phyloP scores from a whole-genome alignment of 2,113 vertebrate species.

The Terrapene triunguis region DNA sequence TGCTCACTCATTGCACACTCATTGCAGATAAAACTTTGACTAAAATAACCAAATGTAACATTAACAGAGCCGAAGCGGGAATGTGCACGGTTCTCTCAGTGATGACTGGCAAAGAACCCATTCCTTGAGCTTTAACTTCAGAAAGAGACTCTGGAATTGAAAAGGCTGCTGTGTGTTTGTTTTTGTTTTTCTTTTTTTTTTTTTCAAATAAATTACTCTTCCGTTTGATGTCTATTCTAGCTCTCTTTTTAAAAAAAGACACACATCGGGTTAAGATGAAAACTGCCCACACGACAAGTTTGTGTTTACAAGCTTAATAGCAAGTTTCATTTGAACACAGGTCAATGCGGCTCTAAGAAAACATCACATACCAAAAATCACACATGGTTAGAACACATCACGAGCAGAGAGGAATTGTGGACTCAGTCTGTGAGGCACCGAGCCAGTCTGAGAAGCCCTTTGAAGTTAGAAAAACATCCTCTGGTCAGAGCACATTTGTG shows the following conservation, averaged over 20 bases:
- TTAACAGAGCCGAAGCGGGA: neutral
- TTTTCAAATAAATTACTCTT: slow-evolving; percentile 47
- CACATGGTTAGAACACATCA: slow-evolving; percentile 73
- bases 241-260: slow-evolving; percentile 8
- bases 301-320: slow-evolving; percentile 72
- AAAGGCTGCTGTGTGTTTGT: slow-evolving; percentile 24
- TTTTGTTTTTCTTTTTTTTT: neutral
- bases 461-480: slow-evolving; percentile 78
- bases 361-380: slow-evolving; percentile 72
- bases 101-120: neutral
- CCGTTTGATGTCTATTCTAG: slow-evolving; percentile 69
- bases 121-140: slow-evolving; percentile 32
- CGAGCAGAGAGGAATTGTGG: slow-evolving; percentile 66
- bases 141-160: slow-evolving; percentile 8
- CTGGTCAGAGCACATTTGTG: slow-evolving; percentile 57
- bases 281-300: slow-evolving; percentile 53
- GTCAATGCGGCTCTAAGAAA: slow-evolving; percentile 71
- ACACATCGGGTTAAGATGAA: slow-evolving; percentile 52
- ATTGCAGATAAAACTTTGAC: neutral
- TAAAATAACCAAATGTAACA: neutral
- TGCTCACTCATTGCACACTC: neutral
- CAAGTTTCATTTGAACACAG: slow-evolving; percentile 60
- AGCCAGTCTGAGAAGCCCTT: slow-evolving; percentile 70
- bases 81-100: neutral
- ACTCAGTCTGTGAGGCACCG: slow-evolving; percentile 74